phyloP scores from a whole-genome alignment of 92 coral and sea anemone genomes.

The Bergia puertoricense region DNA sequence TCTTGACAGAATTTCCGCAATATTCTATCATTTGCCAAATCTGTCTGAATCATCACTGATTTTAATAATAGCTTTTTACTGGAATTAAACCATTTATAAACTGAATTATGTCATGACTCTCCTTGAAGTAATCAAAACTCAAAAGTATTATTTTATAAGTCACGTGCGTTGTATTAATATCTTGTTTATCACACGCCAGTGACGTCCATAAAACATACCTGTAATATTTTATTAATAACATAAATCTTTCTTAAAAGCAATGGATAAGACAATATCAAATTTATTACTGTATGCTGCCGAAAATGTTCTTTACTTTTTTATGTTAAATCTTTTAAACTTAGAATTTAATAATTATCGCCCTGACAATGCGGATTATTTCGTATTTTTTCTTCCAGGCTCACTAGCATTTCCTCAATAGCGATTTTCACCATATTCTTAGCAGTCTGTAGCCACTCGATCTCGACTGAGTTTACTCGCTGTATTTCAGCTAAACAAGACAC shows the following conservation, averaged over 20 bases:
- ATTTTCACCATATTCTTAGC: conserved; percentile 72
- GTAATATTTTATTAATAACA: no score
- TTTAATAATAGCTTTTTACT: no score
- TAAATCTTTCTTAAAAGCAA: background rate
- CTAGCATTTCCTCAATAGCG: conserved; percentile 60
- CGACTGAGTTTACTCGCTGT: conserved; percentile 57
- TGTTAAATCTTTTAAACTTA: no score
- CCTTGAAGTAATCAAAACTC: no score
- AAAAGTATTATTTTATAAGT: no score
- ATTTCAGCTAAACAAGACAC: conserved; percentile 68
- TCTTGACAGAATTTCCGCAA: no score
- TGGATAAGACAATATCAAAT: no score
- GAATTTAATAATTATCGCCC: conserved; percentile 25
- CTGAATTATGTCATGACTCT: background rate
- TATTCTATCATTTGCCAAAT: no score
- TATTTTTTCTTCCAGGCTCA: conserved; percentile 61
- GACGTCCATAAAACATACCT: background rate
- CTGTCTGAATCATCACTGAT: no score
- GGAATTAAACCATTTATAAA: background rate
- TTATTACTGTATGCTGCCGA: no score
- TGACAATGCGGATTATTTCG: conserved; percentile 41
- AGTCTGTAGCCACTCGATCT: conserved; percentile 67
- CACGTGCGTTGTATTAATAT: background rate
- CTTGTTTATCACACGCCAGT: background rate
- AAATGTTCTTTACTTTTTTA: no score